Percentiles rank a stretch among this genome's conserved stretches.
Conservation (phyloP, 2,888 invertebrate species). For the Eupithecia centaureata region DNA sequence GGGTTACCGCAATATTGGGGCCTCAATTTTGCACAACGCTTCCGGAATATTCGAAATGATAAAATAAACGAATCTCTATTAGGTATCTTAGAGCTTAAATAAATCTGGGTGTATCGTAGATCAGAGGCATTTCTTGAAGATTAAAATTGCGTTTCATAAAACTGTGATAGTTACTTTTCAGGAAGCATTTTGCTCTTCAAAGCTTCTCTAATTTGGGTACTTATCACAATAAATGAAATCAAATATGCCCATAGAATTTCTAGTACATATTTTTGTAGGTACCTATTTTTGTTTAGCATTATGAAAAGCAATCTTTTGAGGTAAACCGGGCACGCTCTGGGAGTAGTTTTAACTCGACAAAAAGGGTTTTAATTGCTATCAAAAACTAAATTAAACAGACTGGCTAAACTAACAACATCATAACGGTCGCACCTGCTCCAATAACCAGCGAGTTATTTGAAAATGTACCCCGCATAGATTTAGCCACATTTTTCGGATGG, state of each 20-base stretch:
- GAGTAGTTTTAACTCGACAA: neutral
- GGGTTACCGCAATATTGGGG: constrained; percentile 12
- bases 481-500: constrained; percentile 14
- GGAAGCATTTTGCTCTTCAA: neutral
- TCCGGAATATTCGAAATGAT: neutral
- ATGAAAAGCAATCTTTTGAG: neutral
- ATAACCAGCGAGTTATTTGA: constrained; percentile 6
- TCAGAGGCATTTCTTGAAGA: no score
- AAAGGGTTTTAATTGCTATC: no score
- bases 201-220: neutral
- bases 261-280: neutral
- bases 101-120: neutral
- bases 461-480: constrained; percentile 15
- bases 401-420: neutral
- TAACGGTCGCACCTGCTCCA: neutral
- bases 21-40: neutral
- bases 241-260: neutral
- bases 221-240: neutral
- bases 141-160: neutral
- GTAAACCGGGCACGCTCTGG: neutral
- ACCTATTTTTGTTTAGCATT: neutral
- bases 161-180: neutral
- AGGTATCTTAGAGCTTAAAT: neutral
- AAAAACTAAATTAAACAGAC: neutral
- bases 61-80: neutral